A percentile compares a stretch with the other conserved stretches of the same genome.
Evolutionary conservation across 2,797 vertebrate genomes (phyloP).

Genomic region (Anomalospiza imberbis): DNA sequence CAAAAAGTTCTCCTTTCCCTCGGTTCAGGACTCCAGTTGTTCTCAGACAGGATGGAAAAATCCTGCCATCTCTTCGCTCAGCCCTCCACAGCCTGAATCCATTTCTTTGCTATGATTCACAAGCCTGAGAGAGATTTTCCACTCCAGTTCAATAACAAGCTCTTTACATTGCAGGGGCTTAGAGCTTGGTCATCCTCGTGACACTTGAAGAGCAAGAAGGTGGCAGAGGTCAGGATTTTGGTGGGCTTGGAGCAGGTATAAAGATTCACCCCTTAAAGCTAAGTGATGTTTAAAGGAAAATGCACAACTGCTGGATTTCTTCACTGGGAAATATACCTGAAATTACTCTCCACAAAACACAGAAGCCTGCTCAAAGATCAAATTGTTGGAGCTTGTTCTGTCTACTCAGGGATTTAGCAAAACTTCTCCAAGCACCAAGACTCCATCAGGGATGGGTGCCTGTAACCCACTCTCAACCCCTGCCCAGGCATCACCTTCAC

Average conservation of each 20-base stretch:
- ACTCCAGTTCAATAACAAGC: slow-evolving; percentile 62
- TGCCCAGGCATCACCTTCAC: not conserved
- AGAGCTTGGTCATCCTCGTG: not conserved
- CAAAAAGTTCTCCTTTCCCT: slow-evolving; percentile 19
- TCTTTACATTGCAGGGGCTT: slow-evolving; percentile 3
- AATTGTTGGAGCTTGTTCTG: not conserved
- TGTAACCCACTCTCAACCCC: accelerated
- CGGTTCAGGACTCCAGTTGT: slow-evolving; percentile 20
- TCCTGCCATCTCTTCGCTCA: slow-evolving; percentile 52
- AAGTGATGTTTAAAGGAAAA: not conserved
- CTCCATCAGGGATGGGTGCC: not conserved
- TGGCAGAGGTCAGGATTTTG: not conserved
- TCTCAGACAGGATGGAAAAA: slow-evolving; percentile 67
- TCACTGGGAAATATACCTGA: not conserved
- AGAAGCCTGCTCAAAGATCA: not conserved
- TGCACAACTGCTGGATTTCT: not conserved
- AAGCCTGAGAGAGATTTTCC: slow-evolving; percentile 71
- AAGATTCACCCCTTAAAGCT: not conserved
- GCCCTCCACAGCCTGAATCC: slow-evolving; percentile 42
- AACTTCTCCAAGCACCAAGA: not conserved
- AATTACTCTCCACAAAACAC: not conserved
- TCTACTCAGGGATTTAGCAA: not conserved
- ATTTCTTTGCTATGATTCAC: slow-evolving; percentile 70
- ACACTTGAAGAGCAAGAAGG: not conserved
- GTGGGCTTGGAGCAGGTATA: not conserved